Evolutionary conservation across 2,797 vertebrate species (phyloP), one percentile per base, ranked within the genome.

Genomic region (Sebastes matsubarae): DNA sequence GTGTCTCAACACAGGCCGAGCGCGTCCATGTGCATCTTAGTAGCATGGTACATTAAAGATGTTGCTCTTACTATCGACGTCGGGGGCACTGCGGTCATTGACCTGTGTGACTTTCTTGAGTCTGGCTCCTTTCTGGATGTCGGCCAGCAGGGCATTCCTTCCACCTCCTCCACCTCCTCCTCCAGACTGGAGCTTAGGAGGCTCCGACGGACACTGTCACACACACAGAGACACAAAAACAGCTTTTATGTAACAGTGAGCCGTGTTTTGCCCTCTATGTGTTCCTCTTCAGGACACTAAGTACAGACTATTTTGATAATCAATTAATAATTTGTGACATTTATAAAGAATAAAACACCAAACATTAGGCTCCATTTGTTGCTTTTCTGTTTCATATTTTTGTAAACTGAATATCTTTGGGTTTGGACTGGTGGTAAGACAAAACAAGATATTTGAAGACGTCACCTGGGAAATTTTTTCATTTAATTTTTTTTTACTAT

Each of bases 71-170:
- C 98, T 96, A 65, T 98, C 97, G 2, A 99, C 92, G 13, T 91
- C 87, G 0, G 99, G 98, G 18, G 96, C 95, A 0, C 99, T 99
- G 68, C 97, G 96, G 92, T 99, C 99, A 2, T 97, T 97, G 95
- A 97, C 94, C 82, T 98, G 97, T 0, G 95, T 87, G 86, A 98
- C 97, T 88, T 96, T 99, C 74, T 93, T 97, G 8, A 99, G 92
- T 69, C 91, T 96, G 77, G 96, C 88, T 90, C 99, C 98, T 92
- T 97, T 98, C 87, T 99, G 98, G 93, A 99, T 99, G 57, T 99
- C 98, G 1, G 97, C 95, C 85, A 99, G 58, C 58, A 99, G 95
- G 0, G 98, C 98, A 0, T 85, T 96, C 50, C 98, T 96, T 94
- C 77, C 95, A 89, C 61, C 96, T 20, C 92, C 95, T 94, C 72